Evolutionary conservation across 2,113 vertebrate genomes (phyloP).

Genomic region (rabbit (Oryctolagus cuniculus)): mOryCun1.1 NC_091434.1:155307001-155307500

Average conservation of each 20-base stretch:
- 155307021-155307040: neutral
- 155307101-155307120: neutral
- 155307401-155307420: neutral
- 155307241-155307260: too few relatives aligned
- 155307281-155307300: neutral
- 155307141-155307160: neutral
- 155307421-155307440: neutral
- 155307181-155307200: neutral
- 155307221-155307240: too few relatives aligned
- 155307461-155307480: too few relatives aligned
- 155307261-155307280: neutral
- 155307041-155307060: neutral
- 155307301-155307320: neutral
- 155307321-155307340: neutral
- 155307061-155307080: neutral
- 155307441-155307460: too few relatives aligned
- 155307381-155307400: neutral
- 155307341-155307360: neutral
- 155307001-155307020: neutral
- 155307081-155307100: neutral
- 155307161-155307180: conserved; percentile 17
- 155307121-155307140: too few relatives aligned
- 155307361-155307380: neutral
- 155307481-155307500: conserved; percentile 21
- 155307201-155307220: neutral